Conservation (phyloP, 30 jellyfish, hydroid and myxozoan genomes). For the Chrysaora quinquecirrha region DNA sequence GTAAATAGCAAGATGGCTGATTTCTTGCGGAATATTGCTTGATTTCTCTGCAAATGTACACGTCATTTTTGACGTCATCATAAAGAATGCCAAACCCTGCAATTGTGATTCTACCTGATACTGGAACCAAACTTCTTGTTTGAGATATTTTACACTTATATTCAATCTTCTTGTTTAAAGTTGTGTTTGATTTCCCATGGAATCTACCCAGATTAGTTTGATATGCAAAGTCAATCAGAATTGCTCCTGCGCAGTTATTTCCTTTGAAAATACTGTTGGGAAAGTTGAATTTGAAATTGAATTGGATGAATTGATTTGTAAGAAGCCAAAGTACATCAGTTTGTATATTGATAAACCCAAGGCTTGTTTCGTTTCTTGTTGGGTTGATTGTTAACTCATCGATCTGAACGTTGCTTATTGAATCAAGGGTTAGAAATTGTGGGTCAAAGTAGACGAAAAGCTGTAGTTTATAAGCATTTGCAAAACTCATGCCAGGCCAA, state of each 20-base stretch:
- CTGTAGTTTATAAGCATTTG: conserved; percentile 54
- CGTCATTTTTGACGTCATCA: conserved; percentile 22
- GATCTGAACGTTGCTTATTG: background rate
- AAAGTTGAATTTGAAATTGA: conserved; percentile 14
- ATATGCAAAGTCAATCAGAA: conserved; percentile 15
- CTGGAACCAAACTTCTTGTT: background rate
- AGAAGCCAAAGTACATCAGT: conserved; percentile 10
- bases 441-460: conserved; percentile 37
- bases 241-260: background rate
- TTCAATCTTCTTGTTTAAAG: background rate
- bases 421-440: conserved; percentile 13
- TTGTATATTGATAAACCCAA: background rate
- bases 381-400: background rate
- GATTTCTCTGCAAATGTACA: conserved; percentile 15
- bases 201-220: conserved; percentile 10
- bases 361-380: conserved; percentile 9
- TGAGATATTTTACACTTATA: conserved; percentile 15
- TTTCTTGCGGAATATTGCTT: background rate
- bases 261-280: conserved; percentile 3
- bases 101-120: background rate
- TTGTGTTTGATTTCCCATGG: background rate
- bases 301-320: background rate
- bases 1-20: background rate
- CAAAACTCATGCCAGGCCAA: conserved; percentile 16
- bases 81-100: conserved; percentile 29